These are phyloP conservation scores for Campaea margaritaria DNA, from an alignment of 2,888 invertebrate species.

Conservation along the genomic window DNA sequence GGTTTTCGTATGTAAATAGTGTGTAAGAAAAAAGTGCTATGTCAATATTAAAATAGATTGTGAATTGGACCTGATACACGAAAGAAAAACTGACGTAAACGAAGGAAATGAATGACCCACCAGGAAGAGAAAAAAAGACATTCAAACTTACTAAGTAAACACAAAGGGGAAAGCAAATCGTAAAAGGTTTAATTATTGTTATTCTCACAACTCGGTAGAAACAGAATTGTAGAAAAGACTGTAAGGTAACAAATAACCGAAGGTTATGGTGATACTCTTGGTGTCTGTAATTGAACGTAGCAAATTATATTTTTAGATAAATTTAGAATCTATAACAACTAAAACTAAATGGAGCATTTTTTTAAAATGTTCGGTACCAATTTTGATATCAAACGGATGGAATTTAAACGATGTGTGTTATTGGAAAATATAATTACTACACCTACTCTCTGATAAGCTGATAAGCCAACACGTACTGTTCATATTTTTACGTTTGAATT, in stretches of 20 bases:
- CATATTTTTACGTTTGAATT: conserved; percentile 1
- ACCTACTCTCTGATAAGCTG: conserved; percentile 27
- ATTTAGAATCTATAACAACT: too few species aligned
- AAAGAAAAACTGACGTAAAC: not conserved
- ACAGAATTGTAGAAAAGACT: not conserved
- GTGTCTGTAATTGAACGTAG: too few species aligned
- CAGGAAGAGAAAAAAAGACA: too few species aligned
- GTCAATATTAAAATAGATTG: too few species aligned
- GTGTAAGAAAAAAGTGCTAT: not conserved
- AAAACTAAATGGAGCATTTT: too few species aligned
- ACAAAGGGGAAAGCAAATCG: conserved; percentile 11
- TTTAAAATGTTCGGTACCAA: too few species aligned
- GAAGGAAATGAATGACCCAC: not conserved
- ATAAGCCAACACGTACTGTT: conserved; percentile 9
- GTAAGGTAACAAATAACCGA: too few species aligned
- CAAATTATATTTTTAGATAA: too few species aligned
- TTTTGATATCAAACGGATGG: conserved; percentile 5
- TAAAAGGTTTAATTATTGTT: conserved; percentile 17
- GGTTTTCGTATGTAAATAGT: not conserved
- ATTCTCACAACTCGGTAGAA: not conserved
- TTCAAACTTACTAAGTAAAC: not conserved
- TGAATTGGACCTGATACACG: not conserved
- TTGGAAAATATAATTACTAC: conserved; percentile 9
- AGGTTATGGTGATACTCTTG: too few species aligned
- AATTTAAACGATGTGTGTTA: conserved; percentile 6